These are phyloP conservation scores for Lordiphosa andalusiaca DNA, from an alignment of 2,888 invertebrate genomes.

Conservation along the genomic window DNA sequence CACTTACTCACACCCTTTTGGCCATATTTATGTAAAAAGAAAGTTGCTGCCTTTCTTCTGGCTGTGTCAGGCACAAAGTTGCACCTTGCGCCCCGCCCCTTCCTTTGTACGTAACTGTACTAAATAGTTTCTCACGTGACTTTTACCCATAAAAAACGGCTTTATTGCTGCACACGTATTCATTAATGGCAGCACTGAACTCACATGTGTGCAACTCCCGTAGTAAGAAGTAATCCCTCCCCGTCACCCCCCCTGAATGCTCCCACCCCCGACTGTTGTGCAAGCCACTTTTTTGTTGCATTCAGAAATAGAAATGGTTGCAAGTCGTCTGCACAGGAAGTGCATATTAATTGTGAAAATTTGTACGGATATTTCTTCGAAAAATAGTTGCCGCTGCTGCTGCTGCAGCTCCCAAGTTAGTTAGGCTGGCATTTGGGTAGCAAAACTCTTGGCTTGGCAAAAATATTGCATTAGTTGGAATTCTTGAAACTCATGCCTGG, in stretches of 20 bases:
- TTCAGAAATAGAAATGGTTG: slow-evolving; percentile 53
- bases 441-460: slow-evolving; percentile 14
- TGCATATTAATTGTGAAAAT: slow-evolving; percentile 75
- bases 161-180: slow-evolving; percentile 75
- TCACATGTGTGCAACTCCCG: slow-evolving; percentile 61
- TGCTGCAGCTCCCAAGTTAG: slow-evolving; percentile 3
- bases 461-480: slow-evolving; percentile 21
- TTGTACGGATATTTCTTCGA: slow-evolving; percentile 70
- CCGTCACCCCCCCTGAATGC: slow-evolving; percentile 25
- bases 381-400: slow-evolving; percentile 31
- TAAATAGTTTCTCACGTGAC: slow-evolving; percentile 75
- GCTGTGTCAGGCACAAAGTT: slow-evolving; percentile 68
- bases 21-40: slow-evolving; percentile 55
- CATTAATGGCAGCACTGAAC: slow-evolving; percentile 74
- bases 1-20: slow-evolving; percentile 7
- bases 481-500: slow-evolving; percentile 20
- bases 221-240: slow-evolving; percentile 16
- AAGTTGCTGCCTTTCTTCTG: slow-evolving; percentile 65
- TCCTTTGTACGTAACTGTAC: slow-evolving; percentile 55
- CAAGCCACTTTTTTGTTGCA: slow-evolving; percentile 44
- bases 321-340: slow-evolving; percentile 74
- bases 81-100: slow-evolving; percentile 31
- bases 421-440: slow-evolving; percentile 9
- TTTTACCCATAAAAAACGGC: slow-evolving; percentile 70
- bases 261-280: slow-evolving; percentile 18